Base-by-base conservation (phyloP, 2,888 invertebrate genomes). In the Ectemnius continuus region DNA sequence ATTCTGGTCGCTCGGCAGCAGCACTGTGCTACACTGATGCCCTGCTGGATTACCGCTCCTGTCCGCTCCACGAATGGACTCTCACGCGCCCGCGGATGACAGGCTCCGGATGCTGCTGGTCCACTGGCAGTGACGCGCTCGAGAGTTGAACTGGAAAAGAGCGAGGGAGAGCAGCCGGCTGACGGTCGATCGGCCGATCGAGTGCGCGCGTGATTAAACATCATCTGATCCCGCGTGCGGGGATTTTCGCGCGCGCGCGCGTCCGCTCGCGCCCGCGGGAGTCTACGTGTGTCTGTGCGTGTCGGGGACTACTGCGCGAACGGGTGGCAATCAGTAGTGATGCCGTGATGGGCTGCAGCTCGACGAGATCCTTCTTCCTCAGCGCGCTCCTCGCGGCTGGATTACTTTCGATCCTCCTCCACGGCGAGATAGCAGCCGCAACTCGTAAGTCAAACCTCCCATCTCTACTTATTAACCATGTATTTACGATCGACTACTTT, bases 331-430 rank as follows among this genome's bases (percentile, higher is more conserved):
- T 81, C 75, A 62, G 82, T 84, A 84, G 87, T 86, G 86, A 87
- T 87, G 87, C 87, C 88, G 88, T 86, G 86, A 88, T 88, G 88
- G 88, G 88, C 85, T 84, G 84, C 88, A 85, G 85, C 84, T 86
- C 87, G 83, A 36, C 36, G 36, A 83, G 86, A 81, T 84, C 84
- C 79, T 87, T 85, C 79, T 84, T 86, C 80, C 79, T 86, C 79
- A 82, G 83, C 84, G 82, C 86, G 82, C 84, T 84, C 82, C 84
- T 88, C 78, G 86, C 83, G 85, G 87, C 80, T 78, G 84, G 83
- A 85, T 85, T 88, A 80, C 76, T 88, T 68, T 75, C 81, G 72
- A 75, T 85, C 76, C 71, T 78, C 61, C 73, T 86, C 67, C 69
- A 86, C 73, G 70, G 83, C 78, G 86, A 85, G 67, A 73, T 84